A percentile compares a stretch with the other conserved stretches of the same genome.
phyloP scores from a whole-genome alignment of 92 coral and sea anemone genomes.

The Phenganax subtilis region DNA sequence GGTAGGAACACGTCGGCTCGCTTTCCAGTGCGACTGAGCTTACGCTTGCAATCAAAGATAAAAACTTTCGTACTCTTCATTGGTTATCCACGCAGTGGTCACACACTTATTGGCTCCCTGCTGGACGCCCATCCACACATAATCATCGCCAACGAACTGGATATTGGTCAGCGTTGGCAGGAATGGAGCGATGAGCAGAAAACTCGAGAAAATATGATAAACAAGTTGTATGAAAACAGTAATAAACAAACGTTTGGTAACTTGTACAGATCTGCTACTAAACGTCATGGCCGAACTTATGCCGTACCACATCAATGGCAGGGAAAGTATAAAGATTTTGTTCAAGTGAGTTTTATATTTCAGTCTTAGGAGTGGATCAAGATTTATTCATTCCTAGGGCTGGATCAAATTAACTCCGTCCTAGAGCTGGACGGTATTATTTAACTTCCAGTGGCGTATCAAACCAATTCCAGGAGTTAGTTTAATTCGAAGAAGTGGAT shows the following conservation, averaged over 20 bases:
- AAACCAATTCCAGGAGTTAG: too few relatives aligned
- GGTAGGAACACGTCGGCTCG: too few relatives aligned
- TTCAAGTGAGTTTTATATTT: slow-evolving; percentile 51
- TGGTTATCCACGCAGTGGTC: slow-evolving; percentile 93
- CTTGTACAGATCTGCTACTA: slow-evolving; percentile 56
- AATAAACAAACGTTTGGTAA: slow-evolving; percentile 39
- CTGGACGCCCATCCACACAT: slow-evolving; percentile 95
- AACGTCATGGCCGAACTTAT: slow-evolving; percentile 48
- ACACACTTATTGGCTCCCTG: slow-evolving; percentile 83
- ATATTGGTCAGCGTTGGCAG: slow-evolving; percentile 67
- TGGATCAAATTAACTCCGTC: too few relatives aligned
- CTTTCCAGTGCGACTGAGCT: slow-evolving; percentile 8
- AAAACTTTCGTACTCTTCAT: slow-evolving; percentile 69
- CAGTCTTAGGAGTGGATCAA: too few relatives aligned
- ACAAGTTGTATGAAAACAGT: slow-evolving; percentile 76
- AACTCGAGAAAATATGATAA: slow-evolving; percentile 80
- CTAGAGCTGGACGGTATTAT: too few relatives aligned
- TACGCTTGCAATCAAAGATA: slow-evolving; percentile 57
- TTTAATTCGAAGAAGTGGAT: too few relatives aligned
- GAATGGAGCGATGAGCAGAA: slow-evolving; percentile 59
- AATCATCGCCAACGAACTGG: slow-evolving; percentile 83
- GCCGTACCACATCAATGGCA: slow-evolving; percentile 84
- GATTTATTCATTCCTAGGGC: too few relatives aligned
- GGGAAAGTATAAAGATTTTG: slow-evolving; percentile 58
- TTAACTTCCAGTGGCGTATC: too few relatives aligned